Evolutionary conservation across 23 tunicate species (phyloP).

Genomic region (Clavelina lepadiformis): DNA sequence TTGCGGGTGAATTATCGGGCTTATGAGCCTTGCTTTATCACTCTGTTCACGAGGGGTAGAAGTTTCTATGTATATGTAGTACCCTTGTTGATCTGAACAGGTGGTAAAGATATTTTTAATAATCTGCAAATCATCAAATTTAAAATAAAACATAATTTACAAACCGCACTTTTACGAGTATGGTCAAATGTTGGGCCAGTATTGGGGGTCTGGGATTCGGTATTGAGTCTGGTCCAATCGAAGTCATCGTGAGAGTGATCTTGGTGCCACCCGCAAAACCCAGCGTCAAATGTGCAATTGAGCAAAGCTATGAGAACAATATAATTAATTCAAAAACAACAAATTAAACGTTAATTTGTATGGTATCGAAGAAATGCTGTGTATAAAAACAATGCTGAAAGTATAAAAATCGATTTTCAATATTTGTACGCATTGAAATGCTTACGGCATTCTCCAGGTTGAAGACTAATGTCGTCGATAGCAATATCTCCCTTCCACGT

Average conservation of each 20-base stretch:
- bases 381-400: too few species aligned
- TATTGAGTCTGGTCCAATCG: constrained; percentile 57
- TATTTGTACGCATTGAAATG: too few species aligned
- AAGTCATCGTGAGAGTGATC: constrained; percentile 63
- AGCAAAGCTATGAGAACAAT: constrained; percentile 32
- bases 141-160: background rate
- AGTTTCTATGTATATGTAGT: constrained; percentile 55
- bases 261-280: constrained; percentile 77
- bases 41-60: constrained; percentile 45
- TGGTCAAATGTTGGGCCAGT: constrained; percentile 75
- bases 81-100: constrained; percentile 34
- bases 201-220: constrained; percentile 31
- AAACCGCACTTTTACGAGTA: constrained; percentile 27
- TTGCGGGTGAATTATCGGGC: constrained; percentile 57
- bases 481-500: constrained; percentile 80
- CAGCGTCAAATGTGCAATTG: constrained; percentile 67
- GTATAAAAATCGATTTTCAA: too few species aligned
- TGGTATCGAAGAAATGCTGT: too few species aligned
- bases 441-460: constrained; percentile 82
- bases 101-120: background rate
- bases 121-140: background rate
- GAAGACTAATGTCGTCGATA: constrained; percentile 62
- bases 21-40: constrained; percentile 60
- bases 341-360: background rate
- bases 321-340: background rate